Evolutionary conservation across 2,797 vertebrate genomes (phyloP).

Genomic region (Macrochelys suwanniensis): DNA sequence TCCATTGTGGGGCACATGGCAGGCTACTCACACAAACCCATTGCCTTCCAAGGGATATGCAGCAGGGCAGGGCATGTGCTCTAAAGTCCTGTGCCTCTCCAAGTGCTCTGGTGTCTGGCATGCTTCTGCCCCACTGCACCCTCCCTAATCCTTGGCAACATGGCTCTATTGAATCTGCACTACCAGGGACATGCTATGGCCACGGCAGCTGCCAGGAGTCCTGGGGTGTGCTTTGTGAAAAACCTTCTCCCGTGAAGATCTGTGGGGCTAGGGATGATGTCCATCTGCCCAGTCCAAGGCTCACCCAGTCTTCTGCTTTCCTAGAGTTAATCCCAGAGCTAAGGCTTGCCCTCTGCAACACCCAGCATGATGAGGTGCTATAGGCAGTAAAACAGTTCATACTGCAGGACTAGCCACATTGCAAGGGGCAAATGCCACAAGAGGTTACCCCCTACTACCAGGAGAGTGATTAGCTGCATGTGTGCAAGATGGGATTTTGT

Average conservation of each 20-base stretch:
- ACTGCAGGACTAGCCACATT: neutral
- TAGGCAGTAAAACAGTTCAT: neutral
- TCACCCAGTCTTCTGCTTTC: neutral
- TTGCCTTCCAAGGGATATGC: fast-evolving
- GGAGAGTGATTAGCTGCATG: neutral
- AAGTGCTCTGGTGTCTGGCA: fast-evolving
- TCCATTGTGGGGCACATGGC: neutral
- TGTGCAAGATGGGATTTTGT: too few relatives aligned
- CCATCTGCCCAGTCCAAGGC: neutral
- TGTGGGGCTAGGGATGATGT: neutral
- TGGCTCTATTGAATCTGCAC: neutral
- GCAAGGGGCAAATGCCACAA: neutral
- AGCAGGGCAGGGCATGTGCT: neutral
- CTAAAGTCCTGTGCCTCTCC: neutral
- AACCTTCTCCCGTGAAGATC: neutral
- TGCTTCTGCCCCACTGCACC: neutral
- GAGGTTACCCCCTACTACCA: neutral
- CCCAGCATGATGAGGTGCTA: neutral
- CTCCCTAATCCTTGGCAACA: neutral
- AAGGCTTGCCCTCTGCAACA: neutral
- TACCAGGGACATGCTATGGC: neutral
- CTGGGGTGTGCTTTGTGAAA: neutral
- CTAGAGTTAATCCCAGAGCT: neutral
- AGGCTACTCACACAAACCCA: neutral
- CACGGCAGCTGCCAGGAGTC: neutral